Evolutionary conservation across 2,797 vertebrate species (phyloP).

Genomic region (Xenentodon cancila): DNA sequence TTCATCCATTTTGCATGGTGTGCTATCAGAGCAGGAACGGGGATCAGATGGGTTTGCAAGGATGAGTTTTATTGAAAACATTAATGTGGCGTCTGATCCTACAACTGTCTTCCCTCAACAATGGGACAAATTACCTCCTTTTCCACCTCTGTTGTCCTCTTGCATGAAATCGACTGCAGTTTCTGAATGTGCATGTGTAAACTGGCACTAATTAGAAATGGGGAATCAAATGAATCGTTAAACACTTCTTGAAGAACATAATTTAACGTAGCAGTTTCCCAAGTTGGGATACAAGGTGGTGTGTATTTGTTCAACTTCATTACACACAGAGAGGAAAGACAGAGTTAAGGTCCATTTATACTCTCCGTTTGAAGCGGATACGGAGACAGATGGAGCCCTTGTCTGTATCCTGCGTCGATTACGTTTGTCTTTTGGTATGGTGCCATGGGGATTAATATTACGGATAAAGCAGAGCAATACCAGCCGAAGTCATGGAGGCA

Average conservation of each 20-base stretch:
- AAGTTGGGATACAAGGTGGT: conserved; percentile 7
- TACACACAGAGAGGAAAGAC: background rate
- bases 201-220: conserved; percentile 2
- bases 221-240: conserved; percentile 41
- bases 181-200: background rate
- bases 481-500: no score
- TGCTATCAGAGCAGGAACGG: conserved; percentile 28
- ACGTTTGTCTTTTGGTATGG: no score
- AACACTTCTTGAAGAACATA: conserved; percentile 29
- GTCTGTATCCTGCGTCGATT: no score
- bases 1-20: conserved; percentile 68
- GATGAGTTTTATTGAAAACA: conserved; percentile 46
- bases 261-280: conserved; percentile 8
- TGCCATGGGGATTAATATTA: no score
- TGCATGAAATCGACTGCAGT: conserved; percentile 17
- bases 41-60: conserved; percentile 32
- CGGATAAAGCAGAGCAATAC: no score
- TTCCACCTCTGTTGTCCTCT: conserved; percentile 20
- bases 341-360: no score
- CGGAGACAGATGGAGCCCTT: no score
- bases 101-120: conserved; percentile 29
- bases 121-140: conserved; percentile 35
- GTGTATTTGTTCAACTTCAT: conserved; percentile 29
- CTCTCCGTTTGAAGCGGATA: no score
- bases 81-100: conserved; percentile 60